Base-by-base conservation (phyloP, 2,888 invertebrate genomes). In the Platycheirus albimanus region DNA sequence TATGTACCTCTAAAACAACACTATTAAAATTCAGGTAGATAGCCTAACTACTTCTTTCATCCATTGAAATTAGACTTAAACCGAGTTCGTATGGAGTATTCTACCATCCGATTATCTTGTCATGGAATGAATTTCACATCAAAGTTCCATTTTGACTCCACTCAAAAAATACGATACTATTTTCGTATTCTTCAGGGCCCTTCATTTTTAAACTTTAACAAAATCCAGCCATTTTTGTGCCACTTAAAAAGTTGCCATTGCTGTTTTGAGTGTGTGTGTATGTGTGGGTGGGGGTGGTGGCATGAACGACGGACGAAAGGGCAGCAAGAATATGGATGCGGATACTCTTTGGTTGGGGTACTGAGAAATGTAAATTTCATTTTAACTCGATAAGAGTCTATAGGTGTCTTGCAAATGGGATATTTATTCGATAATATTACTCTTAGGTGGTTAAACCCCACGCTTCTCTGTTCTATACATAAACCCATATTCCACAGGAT, bases 381-480 rank as follows among this genome's bases (percentile, higher is more conserved):
- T 83, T 83, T 83, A 77, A 83, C 74, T 83, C 78, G 83, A 83
- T 83, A 83, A 83, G 83, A 83, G 78, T 78, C 78, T 83, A 74
- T 78, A 78, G 72, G 78, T 74, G 83, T 78, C 78, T 83, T 70
- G 83, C 78, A 83, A 83, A 83, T 83, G 77, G 83, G 74, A 78
- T 83, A 83, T 83, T 83, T 83, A 83, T 83, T 83, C 83, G 83
- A 83, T 83, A 74, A 83, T 83, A 78, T 83, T 83, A 78, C 77
- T 78, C 72, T 66, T 56, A 78, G 83, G 83, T 63, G 63, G 63
- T 72, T 64, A 43, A 69, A 78, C 72, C 72, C 64, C 72, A 74
- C 52, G 51, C 54, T 78, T 38, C 70, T 45, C 24, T 4, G 49
- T 78, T 38, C 70, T 45, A 24, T 4, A 24, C 64, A 67, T 56